These are phyloP conservation scores for Tangara arthus DNA, from an alignment of 2,797 vertebrate species.

Conservation along the genomic window DNA sequence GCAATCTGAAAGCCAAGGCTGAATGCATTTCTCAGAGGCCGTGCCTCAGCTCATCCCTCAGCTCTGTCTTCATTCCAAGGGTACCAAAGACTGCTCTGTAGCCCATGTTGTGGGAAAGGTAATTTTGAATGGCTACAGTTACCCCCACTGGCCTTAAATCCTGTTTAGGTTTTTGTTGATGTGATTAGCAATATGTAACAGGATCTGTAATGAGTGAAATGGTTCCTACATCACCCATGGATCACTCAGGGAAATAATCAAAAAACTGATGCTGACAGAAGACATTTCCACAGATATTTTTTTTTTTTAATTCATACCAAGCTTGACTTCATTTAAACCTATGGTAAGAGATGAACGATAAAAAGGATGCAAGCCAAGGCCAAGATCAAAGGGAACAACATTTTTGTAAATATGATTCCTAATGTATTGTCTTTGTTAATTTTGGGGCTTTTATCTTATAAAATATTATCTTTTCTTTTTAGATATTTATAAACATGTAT, in stretches of 20 bases:
- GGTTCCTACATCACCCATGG: neutral
- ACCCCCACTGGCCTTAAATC: neutral
- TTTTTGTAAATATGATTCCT: neutral
- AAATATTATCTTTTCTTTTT: neutral
- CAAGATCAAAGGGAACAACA: neutral
- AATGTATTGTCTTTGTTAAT: neutral
- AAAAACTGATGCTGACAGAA: neutral
- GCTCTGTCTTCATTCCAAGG: neutral
- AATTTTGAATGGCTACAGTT: neutral
- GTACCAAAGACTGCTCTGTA: neutral
- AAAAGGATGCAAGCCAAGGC: neutral
- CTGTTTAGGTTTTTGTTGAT: neutral
- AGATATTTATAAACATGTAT: neutral
- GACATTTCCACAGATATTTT: neutral
- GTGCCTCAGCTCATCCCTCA: neutral
- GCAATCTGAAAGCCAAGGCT: neutral
- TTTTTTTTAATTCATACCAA: neutral
- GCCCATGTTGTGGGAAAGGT: neutral
- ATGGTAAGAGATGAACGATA: neutral
- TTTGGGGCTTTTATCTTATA: neutral
- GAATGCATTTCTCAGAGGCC: neutral
- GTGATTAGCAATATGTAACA: neutral
- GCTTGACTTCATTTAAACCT: neutral
- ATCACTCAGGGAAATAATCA: neutral
- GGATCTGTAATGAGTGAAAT: neutral